Evolutionary conservation across 2,888 invertebrate species (phyloP).

Genomic region (Sceliomorpha sp.): DNA sequence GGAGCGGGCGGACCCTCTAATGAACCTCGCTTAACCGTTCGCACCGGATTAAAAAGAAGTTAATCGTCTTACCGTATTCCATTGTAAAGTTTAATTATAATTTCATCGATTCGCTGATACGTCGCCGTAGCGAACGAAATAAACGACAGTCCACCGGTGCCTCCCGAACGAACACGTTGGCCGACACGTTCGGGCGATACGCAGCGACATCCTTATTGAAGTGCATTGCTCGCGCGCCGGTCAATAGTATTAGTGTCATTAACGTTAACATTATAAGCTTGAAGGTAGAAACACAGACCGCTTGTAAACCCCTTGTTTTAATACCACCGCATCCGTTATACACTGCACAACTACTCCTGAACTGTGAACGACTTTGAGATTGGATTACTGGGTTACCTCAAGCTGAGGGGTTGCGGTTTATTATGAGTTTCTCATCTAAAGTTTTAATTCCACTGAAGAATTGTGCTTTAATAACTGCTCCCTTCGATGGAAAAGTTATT

Average conservation of each 20-base stretch:
- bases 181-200: too few species aligned
- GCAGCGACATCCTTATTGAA: conserved; percentile 25
- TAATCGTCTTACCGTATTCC: too few species aligned
- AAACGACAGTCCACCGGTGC: too few species aligned
- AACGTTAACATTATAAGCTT: conserved; percentile 43
- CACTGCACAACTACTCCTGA: conserved; percentile 43
- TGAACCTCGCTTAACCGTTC: too few species aligned
- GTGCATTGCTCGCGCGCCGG: conserved; percentile 19
- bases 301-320: conserved; percentile 44
- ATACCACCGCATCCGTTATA: conserved; percentile 43
- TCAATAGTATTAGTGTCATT: conserved; percentile 38
- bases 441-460: conserved; percentile 46
- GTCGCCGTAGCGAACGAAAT: too few species aligned
- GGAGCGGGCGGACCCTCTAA: too few species aligned
- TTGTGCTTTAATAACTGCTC: conserved; percentile 36
- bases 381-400: conserved; percentile 43
- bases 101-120: too few species aligned
- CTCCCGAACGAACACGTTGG: too few species aligned
- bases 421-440: conserved; percentile 46
- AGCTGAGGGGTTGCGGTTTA: conserved; percentile 37
- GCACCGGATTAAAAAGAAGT: too few species aligned
- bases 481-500: conserved; percentile 35
- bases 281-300: conserved; percentile 37
- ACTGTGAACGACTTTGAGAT: conserved; percentile 45
- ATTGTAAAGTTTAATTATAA: too few species aligned